Conservation (phyloP, 2,888 invertebrate species). For the Plagodis dolabraria region DNA sequence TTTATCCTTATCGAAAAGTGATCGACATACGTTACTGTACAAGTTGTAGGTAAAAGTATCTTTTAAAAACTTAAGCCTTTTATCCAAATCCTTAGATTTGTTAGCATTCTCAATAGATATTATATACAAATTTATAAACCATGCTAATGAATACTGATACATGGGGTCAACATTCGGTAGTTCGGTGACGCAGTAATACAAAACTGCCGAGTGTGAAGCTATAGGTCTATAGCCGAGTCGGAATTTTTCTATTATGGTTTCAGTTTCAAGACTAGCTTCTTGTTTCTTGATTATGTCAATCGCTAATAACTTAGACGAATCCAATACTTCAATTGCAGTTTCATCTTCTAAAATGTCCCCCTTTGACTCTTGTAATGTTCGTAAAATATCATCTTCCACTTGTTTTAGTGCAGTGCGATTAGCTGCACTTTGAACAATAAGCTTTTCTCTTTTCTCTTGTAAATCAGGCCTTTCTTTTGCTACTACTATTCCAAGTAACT, state of each 20-base stretch:
- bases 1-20: slow-evolving; percentile 94
- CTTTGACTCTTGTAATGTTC: slow-evolving; percentile 91
- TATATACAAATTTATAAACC: slow-evolving; percentile 94
- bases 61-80: slow-evolving; percentile 88
- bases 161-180: slow-evolving; percentile 94
- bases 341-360: slow-evolving; percentile 97
- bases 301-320: slow-evolving; percentile 93
- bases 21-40: slow-evolving; percentile 92
- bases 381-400: slow-evolving; percentile 95
- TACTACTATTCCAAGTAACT: slow-evolving; percentile 92
- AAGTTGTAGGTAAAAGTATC: slow-evolving; percentile 92
- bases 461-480: slow-evolving; percentile 94
- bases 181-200: slow-evolving; percentile 93
- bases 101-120: slow-evolving; percentile 90
- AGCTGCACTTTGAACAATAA: slow-evolving; percentile 91
- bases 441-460: slow-evolving; percentile 91
- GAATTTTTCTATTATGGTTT: slow-evolving; percentile 90
- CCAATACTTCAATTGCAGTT: slow-evolving; percentile 93
- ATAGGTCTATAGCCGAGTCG: slow-evolving; percentile 90
- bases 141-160: slow-evolving; percentile 94
- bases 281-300: slow-evolving; percentile 93
- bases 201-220: slow-evolving; percentile 90
- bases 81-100: slow-evolving; percentile 89
- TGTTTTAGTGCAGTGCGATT: slow-evolving; percentile 92
- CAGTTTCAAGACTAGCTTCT: slow-evolving; percentile 90